A percentile compares a stretch with the other conserved stretches of the same genome.
Evolutionary conservation across 2,888 invertebrate species (phyloP).

Genomic region (Scrobipalpa atriplicella): DNA sequence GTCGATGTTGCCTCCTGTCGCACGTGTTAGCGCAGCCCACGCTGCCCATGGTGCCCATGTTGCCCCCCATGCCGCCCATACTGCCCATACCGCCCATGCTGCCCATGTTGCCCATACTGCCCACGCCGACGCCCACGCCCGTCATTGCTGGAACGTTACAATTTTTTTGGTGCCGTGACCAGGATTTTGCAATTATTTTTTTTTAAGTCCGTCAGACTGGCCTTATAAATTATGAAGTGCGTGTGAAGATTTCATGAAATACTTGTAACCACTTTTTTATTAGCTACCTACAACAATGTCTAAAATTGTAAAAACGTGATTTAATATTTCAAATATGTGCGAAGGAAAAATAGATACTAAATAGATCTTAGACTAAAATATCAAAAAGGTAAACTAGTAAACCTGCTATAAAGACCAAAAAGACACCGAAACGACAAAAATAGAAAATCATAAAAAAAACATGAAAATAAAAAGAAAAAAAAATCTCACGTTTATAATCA

Average conservation of each 20-base stretch:
- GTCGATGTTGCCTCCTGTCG: conserved; percentile 57
- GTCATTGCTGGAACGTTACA: conserved; percentile 62
- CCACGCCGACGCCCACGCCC: conserved; percentile 61
- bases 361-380: neutral
- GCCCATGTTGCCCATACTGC: conserved; percentile 35
- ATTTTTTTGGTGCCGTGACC: neutral
- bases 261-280: no score
- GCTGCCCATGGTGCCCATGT: conserved; percentile 23
- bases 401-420: conserved; percentile 14
- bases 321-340: no score
- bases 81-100: conserved; percentile 43
- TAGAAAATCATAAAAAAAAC: conserved; percentile 14
- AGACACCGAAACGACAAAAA: conserved; percentile 24
- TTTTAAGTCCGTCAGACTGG: no score
- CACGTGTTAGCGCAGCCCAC: conserved; percentile 67
- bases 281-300: no score
- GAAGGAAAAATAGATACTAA: neutral
- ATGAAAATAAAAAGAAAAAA: conserved; percentile 34
- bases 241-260: no score
- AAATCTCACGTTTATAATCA: conserved; percentile 46
- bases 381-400: neutral
- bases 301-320: no score
- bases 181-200: no score
- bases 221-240: no score
- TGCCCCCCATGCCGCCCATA: conserved; percentile 41